Conservation (phyloP, 2,888 invertebrate species). For the Eupithecia inturbata region DNA sequence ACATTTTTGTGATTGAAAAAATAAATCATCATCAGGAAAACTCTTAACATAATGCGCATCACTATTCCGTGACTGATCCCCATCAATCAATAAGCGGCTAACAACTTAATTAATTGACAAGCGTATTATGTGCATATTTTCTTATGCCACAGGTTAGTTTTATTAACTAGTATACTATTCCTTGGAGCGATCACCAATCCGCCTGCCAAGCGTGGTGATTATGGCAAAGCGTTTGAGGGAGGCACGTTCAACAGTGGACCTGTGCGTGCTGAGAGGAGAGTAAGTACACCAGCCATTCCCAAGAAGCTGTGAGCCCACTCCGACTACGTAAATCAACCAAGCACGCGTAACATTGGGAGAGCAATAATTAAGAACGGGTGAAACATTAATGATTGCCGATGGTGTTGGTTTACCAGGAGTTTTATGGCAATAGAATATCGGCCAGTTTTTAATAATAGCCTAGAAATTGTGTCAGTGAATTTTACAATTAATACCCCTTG, state of each 20-base stretch:
- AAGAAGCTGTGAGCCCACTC: neutral
- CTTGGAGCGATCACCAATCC: neutral
- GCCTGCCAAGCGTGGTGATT: neutral
- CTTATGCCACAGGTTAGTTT: conserved; percentile 30
- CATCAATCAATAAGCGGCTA: conserved; percentile 56
- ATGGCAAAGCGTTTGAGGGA: neutral
- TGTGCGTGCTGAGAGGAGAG: neutral
- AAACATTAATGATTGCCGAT: conserved; percentile 1
- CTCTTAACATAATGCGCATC: neutral
- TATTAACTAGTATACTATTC: neutral
- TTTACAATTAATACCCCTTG: no score
- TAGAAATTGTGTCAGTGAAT: no score
- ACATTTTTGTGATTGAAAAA: no score
- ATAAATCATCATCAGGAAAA: neutral
- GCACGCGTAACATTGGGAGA: conserved; percentile 1
- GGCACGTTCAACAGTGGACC: no score
- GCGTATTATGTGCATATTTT: conserved; percentile 53
- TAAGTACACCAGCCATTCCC: neutral
- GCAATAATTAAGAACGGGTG: neutral
- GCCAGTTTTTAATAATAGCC: no score
- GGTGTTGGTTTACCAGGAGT: neutral
- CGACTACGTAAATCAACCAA: neutral
- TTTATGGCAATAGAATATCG: neutral
- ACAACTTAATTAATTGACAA: conserved; percentile 60
- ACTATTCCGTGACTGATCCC: conserved; percentile 48